Evolutionary conservation across 2,797 vertebrate genomes (phyloP), one percentile per base, ranked within the genome.

Genomic region (Xenops minutus): DNA sequence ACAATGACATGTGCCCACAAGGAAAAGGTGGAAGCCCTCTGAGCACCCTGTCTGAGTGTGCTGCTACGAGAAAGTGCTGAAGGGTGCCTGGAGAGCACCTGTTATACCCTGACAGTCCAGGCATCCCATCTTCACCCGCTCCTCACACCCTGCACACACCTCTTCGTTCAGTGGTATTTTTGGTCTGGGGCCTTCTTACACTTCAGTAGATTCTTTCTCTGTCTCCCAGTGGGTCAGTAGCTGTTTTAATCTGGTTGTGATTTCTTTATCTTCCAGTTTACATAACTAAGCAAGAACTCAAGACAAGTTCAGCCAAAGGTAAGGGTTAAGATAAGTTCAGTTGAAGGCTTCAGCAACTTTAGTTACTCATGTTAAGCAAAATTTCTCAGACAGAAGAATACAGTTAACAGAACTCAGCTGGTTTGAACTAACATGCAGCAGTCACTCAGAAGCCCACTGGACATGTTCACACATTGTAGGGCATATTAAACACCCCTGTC

Each of bases 1-100:
- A 22, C 16, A 15, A 7, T 17, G 24, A 19, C 12, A 8, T 4
- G 24, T 1, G 4, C 62, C 15, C 5, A 3, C 1, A 8, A 34
- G 56, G 7, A 7, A 11, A 10, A 15, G 7, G 3, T 19, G 4
- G 3, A 56, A 66, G 29, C 15, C 49, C 46, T 41, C 51, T 7
- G 8, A 68, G 51, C 39, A 27, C 23, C 29, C 12, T 6, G n/a
- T 19, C 41, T 21, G 41, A 61, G 41, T 6, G 18, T 43, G 30
- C 46, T 62, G 43, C 39, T 41, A 4, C 1, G 3, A 34, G 12
- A 2, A 59, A 64, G 49, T 5, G 14, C 55, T 3, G 2, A 15
- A 66, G 16, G 22, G 20, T 32, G 21, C 10, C 49, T 41, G 9
- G 34, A 34, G 43, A 76, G 36, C 46, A 7, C 18, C 14, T 15